phyloP scores from a whole-genome alignment of 2,797 vertebrate genomes.

The Eospalax fontanierii region DNA sequence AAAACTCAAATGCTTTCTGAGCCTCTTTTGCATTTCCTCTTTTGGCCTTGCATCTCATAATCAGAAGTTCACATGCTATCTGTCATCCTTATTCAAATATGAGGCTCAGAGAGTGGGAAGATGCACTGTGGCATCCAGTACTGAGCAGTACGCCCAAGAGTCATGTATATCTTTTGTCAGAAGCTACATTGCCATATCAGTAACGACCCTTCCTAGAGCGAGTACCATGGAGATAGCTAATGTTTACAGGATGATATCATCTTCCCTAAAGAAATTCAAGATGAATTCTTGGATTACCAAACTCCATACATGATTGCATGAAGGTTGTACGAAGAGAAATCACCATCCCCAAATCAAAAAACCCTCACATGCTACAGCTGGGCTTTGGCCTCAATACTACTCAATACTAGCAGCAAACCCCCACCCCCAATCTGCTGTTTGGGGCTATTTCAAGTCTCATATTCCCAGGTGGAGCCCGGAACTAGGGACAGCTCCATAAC shows the following conservation, averaged over 20 bases:
- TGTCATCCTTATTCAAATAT: neutral
- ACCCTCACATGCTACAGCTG: neutral
- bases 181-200: neutral
- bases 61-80: neutral
- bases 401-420: neutral
- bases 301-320: neutral
- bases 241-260: neutral
- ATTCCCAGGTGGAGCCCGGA: neutral
- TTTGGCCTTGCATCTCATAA: neutral
- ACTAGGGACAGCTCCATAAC: neutral
- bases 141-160: neutral
- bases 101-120: neutral
- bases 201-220: no score
- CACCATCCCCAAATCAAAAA: neutral
- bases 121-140: accelerated
- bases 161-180: neutral
- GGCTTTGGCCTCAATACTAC: neutral
- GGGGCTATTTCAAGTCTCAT: neutral
- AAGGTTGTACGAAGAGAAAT: neutral
- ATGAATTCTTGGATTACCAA: neutral
- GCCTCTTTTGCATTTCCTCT: neutral
- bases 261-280: neutral
- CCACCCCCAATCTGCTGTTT: neutral
- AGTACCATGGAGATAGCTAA: neutral
- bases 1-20: neutral